phyloP scores from a whole-genome alignment of 2,113 vertebrate genomes.

The Malurus elegans region DNA sequence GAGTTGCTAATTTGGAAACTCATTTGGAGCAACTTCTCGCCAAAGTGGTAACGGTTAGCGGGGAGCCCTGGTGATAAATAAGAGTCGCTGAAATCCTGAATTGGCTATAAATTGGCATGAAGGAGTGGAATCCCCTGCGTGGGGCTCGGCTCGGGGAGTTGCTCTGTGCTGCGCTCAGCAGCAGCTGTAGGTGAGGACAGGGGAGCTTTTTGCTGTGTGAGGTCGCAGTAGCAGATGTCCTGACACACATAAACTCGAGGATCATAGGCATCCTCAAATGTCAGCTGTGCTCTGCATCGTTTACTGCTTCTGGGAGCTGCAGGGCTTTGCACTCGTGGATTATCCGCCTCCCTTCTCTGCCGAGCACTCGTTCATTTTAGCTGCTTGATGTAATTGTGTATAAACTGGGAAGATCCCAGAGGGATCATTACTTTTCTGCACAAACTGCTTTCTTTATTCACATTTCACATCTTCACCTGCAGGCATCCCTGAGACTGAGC shows the following conservation, averaged over 20 bases:
- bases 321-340: conserved; percentile 4
- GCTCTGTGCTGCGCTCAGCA: background rate
- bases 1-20: conserved; percentile 42
- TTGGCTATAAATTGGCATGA: conserved; percentile 39
- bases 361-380: background rate
- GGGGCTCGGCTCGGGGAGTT: background rate
- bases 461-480: conserved; percentile 43
- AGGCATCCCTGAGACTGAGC: background rate
- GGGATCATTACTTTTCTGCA: conserved; percentile 44
- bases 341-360: background rate
- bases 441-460: conserved; percentile 43
- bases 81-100: conserved; percentile 40
- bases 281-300: background rate
- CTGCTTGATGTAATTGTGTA: conserved; percentile 45
- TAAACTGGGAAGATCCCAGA: conserved; percentile 49
- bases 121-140: background rate
- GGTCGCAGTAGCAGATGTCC: conserved; percentile 14
- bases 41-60: background rate
- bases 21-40: conserved; percentile 40
- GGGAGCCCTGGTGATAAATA: conserved; percentile 59
- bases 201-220: background rate
- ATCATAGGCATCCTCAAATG: background rate
- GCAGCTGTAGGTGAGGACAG: background rate
- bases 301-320: conserved; percentile 30
- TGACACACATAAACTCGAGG: background rate